These are phyloP conservation scores for Lasaia peninsularis DNA, from an alignment of 1,140 invertebrate genomes.

Conservation along the genomic window DNA sequence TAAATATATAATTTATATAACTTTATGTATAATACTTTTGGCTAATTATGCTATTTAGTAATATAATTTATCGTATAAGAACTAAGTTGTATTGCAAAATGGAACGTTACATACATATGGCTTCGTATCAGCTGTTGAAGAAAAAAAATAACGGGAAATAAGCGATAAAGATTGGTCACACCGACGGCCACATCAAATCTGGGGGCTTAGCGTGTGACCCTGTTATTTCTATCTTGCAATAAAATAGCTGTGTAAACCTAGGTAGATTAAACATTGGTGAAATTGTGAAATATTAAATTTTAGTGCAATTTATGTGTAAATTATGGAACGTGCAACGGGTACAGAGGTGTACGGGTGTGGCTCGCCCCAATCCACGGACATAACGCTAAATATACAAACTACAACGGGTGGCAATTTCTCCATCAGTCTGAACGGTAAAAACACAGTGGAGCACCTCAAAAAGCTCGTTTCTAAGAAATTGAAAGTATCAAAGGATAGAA, in stretches of 20 bases:
- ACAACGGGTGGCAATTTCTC: conserved; percentile 94
- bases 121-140: conserved; percentile 72
- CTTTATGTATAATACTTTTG: no score
- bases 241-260: conserved; percentile 74
- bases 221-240: conserved; percentile 73
- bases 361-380: conserved; percentile 80
- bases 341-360: conserved; percentile 81
- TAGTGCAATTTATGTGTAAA: conserved; percentile 72
- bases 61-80: neutral
- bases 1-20: no score
- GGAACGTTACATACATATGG: conserved; percentile 47
- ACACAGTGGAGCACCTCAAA: conserved; percentile 92
- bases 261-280: conserved; percentile 56
- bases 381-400: conserved; percentile 90
- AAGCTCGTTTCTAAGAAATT: conserved; percentile 94
- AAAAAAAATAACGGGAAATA: conserved; percentile 74
- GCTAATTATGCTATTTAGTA: no score
- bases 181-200: conserved; percentile 76
- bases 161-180: conserved; percentile 69
- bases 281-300: conserved; percentile 59
- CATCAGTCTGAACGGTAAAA: conserved; percentile 86
- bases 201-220: conserved; percentile 74
- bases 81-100: conserved; percentile 22
- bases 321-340: conserved; percentile 71
- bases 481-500: conserved; percentile 94